Evolutionary conservation across 2,113 vertebrate species (phyloP).

Genomic region (Pogona vitticeps): DNA sequence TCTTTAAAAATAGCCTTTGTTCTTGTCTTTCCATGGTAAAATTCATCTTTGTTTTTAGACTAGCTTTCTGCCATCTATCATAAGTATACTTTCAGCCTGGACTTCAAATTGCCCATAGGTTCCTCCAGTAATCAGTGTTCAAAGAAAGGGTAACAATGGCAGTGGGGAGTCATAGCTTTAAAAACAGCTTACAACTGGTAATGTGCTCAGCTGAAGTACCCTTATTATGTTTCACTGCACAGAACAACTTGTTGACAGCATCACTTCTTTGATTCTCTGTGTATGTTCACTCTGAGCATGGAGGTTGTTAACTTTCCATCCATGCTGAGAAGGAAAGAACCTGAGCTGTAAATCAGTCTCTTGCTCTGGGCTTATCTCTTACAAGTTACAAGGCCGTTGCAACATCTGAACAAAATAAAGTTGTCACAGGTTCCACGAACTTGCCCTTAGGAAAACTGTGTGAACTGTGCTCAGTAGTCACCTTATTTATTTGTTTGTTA

Average conservation of each 20-base stretch:
- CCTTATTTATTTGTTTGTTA: too few relatives aligned
- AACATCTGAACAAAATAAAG: not conserved
- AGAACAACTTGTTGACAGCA: not conserved
- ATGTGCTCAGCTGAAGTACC: not conserved
- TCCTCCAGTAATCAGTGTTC: not conserved
- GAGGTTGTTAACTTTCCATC: not conserved
- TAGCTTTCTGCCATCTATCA: conserved; percentile 2
- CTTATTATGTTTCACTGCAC: not conserved
- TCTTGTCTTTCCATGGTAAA: conserved; percentile 1
- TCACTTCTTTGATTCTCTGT: not conserved
- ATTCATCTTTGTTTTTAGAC: not conserved
- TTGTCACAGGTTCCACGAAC: not conserved
- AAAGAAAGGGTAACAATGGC: not conserved
- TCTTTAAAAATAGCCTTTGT: not conserved
- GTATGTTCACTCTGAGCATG: not conserved
- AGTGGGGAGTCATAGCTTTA: not conserved
- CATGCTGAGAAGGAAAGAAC: not conserved
- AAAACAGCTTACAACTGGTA: not conserved
- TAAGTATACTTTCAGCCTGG: not conserved
- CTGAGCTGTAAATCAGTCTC: not conserved
- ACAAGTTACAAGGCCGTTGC: not conserved
- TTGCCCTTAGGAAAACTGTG: not conserved
- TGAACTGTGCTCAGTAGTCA: not conserved
- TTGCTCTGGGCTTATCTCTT: not conserved
- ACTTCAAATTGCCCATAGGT: not conserved